Percentiles rank a stretch among this genome's conserved stretches.
Conservation (phyloP, 2,888 invertebrate species). For the Protodeltote pygarga region DNA sequence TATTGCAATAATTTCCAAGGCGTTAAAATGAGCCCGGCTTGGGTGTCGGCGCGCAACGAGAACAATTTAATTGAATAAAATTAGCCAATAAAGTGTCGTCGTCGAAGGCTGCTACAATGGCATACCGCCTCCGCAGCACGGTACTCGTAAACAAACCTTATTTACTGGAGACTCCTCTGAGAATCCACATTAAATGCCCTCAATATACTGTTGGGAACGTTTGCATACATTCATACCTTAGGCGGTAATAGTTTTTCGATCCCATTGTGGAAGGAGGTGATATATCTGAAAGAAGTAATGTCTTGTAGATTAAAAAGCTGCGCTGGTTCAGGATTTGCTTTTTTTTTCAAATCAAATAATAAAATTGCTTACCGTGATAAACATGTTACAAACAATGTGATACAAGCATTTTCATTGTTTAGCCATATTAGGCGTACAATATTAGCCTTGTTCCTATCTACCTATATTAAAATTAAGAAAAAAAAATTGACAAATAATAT, state of each 20-base stretch:
- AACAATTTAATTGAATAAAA: slow-evolving; percentile 86
- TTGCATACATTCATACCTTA: slow-evolving; percentile 64
- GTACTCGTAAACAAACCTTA: slow-evolving; percentile 76
- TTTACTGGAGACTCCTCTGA: slow-evolving; percentile 73
- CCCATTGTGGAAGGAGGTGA: slow-evolving; percentile 58
- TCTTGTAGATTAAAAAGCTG: slow-evolving; percentile 42
- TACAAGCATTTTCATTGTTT: too few relatives aligned
- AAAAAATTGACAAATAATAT: too few relatives aligned
- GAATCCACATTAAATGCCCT: slow-evolving; percentile 79
- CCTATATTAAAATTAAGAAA: too few relatives aligned
- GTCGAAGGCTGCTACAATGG: slow-evolving; percentile 81
- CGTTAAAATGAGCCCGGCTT: slow-evolving; percentile 71
- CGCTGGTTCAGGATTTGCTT: slow-evolving; percentile 22
- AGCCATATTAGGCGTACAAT: too few relatives aligned
- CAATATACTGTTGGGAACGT: slow-evolving; percentile 66
- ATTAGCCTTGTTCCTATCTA: too few relatives aligned
- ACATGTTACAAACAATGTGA: too few relatives aligned
- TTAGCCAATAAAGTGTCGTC: slow-evolving; percentile 83
- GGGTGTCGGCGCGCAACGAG: slow-evolving; percentile 65
- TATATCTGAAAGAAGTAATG: slow-evolving; percentile 46
- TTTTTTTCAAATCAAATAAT: slow-evolving; percentile 13
- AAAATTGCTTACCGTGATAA: too few relatives aligned
- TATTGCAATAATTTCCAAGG: slow-evolving; percentile 79
- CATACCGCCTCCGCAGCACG: slow-evolving; percentile 72
- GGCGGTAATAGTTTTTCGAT: slow-evolving; percentile 62